Conservation (phyloP, 2,888 invertebrate species). For the Polylopha cassiicola region DNA sequence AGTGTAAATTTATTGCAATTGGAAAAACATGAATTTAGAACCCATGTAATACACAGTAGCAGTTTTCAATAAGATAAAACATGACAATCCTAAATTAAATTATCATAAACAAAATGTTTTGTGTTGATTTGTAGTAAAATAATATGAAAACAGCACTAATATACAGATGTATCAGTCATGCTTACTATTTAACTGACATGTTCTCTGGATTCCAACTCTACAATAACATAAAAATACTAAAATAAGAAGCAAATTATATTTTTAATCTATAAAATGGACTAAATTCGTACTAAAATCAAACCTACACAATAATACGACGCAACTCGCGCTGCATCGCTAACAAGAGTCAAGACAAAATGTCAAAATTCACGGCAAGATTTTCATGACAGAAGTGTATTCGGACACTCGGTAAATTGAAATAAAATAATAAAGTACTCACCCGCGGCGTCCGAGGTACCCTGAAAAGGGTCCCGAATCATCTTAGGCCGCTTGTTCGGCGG, state of each 20-base stretch:
- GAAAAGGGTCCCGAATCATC: slow-evolving; percentile 89
- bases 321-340: slow-evolving; percentile 21
- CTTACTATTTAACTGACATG: too few species aligned
- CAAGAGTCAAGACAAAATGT: slow-evolving; percentile 25
- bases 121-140: too few species aligned
- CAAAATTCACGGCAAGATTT: slow-evolving; percentile 54
- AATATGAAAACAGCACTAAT: too few species aligned
- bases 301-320: slow-evolving; percentile 19
- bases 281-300: slow-evolving; percentile 4
- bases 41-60: too few species aligned
- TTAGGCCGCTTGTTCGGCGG: slow-evolving; percentile 98
- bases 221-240: background rate
- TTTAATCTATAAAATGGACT: slow-evolving; percentile 47
- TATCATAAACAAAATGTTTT: too few species aligned
- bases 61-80: too few species aligned
- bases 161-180: too few species aligned
- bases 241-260: slow-evolving; percentile 25
- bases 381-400: slow-evolving; percentile 63
- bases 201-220: slow-evolving; percentile 1
- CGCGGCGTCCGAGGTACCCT: slow-evolving; percentile 87
- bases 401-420: slow-evolving; percentile 54
- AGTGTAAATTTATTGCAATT: too few species aligned
- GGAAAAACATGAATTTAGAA: too few species aligned
- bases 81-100: too few species aligned
- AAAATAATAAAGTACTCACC: slow-evolving; percentile 79